Evolutionary conservation across 2,113 vertebrate genomes (phyloP).

Genomic region (Leptobrachium ailaonicum): DNA sequence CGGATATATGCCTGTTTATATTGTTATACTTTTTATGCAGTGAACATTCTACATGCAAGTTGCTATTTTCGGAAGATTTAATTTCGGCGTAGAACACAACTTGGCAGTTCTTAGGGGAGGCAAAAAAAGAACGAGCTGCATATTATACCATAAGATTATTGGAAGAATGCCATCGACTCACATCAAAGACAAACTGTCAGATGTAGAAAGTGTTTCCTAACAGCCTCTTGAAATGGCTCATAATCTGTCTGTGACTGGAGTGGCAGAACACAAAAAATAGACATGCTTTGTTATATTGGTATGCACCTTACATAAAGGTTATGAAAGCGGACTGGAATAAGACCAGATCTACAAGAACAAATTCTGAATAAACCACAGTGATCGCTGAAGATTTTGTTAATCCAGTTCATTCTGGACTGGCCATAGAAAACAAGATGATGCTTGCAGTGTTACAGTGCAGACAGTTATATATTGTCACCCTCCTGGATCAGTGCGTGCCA

Average conservation of each 20-base stretch:
- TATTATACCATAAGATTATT: neutral
- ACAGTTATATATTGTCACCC: too few relatives aligned
- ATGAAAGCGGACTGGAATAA: neutral
- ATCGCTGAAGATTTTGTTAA: neutral
- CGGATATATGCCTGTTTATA: too few relatives aligned
- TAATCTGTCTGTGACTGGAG: neutral
- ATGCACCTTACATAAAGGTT: neutral
- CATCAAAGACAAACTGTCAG: constrained; percentile 5
- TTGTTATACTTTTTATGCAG: too few relatives aligned
- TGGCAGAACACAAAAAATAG: neutral
- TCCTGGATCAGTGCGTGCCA: too few relatives aligned
- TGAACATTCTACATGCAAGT: neutral
- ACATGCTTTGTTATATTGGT: neutral
- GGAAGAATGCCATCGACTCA: neutral
- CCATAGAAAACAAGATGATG: neutral
- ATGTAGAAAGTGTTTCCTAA: neutral
- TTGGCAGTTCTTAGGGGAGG: neutral
- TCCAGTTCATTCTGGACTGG: neutral
- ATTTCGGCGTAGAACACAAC: neutral
- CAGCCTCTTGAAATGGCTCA: neutral
- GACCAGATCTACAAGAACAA: neutral
- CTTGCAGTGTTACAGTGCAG: too few relatives aligned
- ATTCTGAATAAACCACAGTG: neutral
- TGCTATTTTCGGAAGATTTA: neutral
- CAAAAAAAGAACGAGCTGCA: neutral